Conservation (phyloP, 2,888 invertebrate species). For the Amaurobius ferox region DNA sequence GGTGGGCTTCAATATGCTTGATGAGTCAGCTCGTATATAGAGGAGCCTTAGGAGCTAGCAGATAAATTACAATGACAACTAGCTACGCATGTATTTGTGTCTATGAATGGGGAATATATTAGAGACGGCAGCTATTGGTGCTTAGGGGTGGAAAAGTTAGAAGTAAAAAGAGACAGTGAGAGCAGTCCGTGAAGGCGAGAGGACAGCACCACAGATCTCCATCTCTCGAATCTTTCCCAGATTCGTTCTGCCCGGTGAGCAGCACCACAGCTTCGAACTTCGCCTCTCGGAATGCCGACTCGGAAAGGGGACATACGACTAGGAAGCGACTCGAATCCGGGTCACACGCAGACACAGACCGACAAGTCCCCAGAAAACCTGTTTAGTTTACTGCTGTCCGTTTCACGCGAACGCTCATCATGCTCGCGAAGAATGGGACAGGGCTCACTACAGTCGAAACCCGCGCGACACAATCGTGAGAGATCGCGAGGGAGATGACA, state of each 20-base stretch:
- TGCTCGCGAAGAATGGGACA: background rate
- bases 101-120: no score
- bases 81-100: no score
- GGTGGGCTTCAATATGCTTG: no score
- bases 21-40: no score
- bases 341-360: constrained; percentile 24
- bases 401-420: constrained; percentile 47
- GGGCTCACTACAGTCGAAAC: background rate
- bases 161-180: no score
- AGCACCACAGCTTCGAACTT: background rate
- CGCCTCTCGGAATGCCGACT: background rate
- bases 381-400: background rate
- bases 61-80: no score
- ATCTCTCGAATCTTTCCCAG: background rate
- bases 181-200: no score
- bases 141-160: no score
- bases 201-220: background rate
- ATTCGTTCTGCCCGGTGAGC: background rate
- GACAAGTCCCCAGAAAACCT: constrained; percentile 6
- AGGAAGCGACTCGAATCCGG: constrained; percentile 61
- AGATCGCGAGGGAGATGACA: background rate
- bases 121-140: no score
- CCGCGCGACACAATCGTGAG: background rate
- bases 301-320: background rate
- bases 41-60: no score